A percentile compares a stretch with the other conserved stretches of the same genome.
These are phyloP conservation scores for Trissolcus brochymenae DNA, from an alignment of 2,888 invertebrate genomes.

Conservation along the genomic window DNA sequence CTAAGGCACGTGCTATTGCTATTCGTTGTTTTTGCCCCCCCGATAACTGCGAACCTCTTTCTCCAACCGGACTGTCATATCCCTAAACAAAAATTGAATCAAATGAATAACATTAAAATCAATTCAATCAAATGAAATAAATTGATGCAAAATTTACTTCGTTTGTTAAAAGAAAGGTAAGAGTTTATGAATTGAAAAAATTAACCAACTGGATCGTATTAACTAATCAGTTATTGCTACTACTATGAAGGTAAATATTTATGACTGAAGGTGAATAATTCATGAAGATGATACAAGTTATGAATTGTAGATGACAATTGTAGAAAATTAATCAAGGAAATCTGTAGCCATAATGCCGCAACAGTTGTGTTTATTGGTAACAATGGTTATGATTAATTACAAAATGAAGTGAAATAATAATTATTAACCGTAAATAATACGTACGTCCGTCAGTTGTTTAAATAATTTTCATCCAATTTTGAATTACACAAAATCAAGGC, in stretches of 20 bases:
- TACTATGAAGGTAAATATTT: conserved; percentile 37
- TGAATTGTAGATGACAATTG: conserved; percentile 41
- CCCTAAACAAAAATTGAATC: conserved; percentile 81
- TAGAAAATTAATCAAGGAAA: conserved; percentile 22
- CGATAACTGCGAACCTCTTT: conserved; percentile 86
- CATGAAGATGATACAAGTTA: conserved; percentile 17
- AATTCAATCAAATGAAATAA: not conserved
- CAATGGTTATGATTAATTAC: conserved; percentile 6
- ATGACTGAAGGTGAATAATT: conserved; percentile 17
- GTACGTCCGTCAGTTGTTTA: not conserved
- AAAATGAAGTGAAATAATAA: not conserved
- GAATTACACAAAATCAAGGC: not conserved
- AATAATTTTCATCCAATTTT: conserved; percentile 11
- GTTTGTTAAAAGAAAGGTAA: no score
- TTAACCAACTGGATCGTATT: no score
- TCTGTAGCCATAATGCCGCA: conserved; percentile 18
- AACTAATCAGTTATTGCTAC: not conserved
- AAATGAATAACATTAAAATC: no score
- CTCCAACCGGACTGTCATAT: conserved; percentile 85
- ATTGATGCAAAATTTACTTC: no score
- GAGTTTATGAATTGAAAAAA: no score
- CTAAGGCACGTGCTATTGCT: conserved; percentile 79
- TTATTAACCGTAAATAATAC: not conserved
- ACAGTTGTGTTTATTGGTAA: conserved; percentile 27
- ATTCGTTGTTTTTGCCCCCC: conserved; percentile 94